Conservation (phyloP, 2,113 vertebrate genomes). For the Erpornis zantholeuca region DNA sequence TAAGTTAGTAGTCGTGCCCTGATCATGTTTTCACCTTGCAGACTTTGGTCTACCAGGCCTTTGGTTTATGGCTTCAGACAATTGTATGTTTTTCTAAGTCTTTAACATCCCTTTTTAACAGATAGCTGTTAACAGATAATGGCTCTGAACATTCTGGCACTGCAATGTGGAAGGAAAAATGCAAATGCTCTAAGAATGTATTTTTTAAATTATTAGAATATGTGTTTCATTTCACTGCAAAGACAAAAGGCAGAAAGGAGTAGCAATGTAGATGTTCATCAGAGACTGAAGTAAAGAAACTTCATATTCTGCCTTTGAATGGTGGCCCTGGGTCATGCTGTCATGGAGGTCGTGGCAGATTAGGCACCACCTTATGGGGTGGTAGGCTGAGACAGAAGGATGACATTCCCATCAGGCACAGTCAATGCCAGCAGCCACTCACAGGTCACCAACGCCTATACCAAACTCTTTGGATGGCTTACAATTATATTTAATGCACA, state of each 20-base stretch:
- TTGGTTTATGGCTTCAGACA: not conserved
- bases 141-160: not conserved
- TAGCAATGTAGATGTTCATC: not conserved
- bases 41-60: not conserved
- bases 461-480: not conserved
- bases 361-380: rapidly evolving
- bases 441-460: not conserved
- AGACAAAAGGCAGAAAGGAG: not conserved
- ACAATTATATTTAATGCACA: conserved; percentile 19
- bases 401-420: not conserved
- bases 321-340: not conserved
- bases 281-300: not conserved
- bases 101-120: not conserved
- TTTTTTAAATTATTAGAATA: not conserved
- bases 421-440: not conserved
- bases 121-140: not conserved
- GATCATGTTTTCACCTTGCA: not conserved
- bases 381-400: not conserved
- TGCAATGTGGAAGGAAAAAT: not conserved
- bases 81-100: not conserved
- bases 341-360: not conserved
- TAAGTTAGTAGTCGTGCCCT: not conserved
- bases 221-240: not conserved
- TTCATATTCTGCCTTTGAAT: not conserved
- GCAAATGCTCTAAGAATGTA: not conserved